Evolutionary conservation across 2,888 invertebrate genomes (phyloP), one percentile per base, ranked within the genome.

Genomic region (Tenthredo scrophulariae): DNA sequence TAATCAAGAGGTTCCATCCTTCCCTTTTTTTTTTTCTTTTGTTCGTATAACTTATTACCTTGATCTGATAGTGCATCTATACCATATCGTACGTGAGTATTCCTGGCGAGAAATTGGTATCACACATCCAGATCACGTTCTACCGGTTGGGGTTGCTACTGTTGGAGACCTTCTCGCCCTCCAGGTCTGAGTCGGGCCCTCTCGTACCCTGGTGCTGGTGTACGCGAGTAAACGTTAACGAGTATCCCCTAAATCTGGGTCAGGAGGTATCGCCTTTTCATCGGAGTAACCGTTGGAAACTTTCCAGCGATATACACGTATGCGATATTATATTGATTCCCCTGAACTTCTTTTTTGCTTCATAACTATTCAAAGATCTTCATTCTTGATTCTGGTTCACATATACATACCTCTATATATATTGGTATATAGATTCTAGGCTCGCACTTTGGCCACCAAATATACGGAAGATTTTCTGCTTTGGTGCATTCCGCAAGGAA

Each of bases 241-340:
- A 80, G 62, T 33, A 37, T 58, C 40, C 62, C 54, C 80, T 40
- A 50, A 40, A 77, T 77, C 77, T 77, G 77, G 77, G 77, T 77
- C 77, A 77, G 77, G 50, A 77, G 77, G 77, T 77, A 77, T 77
- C 77, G 77, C 77, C 54, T 77, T 77, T 54, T 77, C 77, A 77
- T 54, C 26, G 50, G 77, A 50, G 77, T 77, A 77, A 54, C 77
- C 77, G 77, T 77, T 77, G 54, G 77, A 77, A 15, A 77, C 22
- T 74, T 43, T 43, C 72, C 72, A 74, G 26, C 43, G 40, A 37
- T 74, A 26, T 74, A 67, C 67, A 1, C 33, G 33, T 67, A 67
- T 33, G 33, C 43, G 40, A n/a, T 43, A 74, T 43, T 40, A 74
- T 50, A 77, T 54, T 77, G 29, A 50, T 77, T 77, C 43, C 13